Evolutionary conservation across 1,140 invertebrate species (phyloP).

Genomic region (Drosophila navojoa): DNA sequence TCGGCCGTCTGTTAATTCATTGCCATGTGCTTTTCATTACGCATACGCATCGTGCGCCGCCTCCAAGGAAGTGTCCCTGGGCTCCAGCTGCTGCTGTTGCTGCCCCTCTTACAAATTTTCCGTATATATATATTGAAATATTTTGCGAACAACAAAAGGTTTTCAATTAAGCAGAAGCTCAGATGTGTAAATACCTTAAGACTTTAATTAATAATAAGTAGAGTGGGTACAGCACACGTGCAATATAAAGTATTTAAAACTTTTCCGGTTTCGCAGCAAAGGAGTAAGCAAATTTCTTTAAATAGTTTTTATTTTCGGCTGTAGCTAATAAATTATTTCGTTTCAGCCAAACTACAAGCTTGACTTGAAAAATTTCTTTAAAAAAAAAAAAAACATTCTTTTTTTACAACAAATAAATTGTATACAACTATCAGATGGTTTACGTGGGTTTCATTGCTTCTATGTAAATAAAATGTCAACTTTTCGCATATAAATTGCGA

Average conservation of each 20-base stretch:
- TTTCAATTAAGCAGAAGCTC: background rate
- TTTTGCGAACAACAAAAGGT: constrained; percentile 15
- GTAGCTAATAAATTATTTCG: no score
- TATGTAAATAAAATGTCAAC: constrained; percentile 6
- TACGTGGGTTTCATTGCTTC: background rate
- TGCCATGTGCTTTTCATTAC: constrained; percentile 67
- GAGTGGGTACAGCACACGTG: no score
- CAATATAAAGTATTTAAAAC: no score
- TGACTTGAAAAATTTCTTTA: no score
- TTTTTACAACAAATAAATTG: background rate
- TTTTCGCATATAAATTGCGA: constrained; percentile 1
- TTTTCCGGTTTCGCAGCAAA: no score
- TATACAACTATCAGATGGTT: background rate
- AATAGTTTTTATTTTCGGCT: no score
- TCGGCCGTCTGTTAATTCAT: constrained; percentile 71
- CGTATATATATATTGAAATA: constrained; percentile 25
- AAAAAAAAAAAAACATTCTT: background rate
- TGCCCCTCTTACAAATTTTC: background rate
- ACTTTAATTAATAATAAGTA: background rate
- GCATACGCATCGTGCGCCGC: constrained; percentile 39
- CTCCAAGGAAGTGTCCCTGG: background rate
- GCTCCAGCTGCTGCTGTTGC: background rate
- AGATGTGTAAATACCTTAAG: background rate
- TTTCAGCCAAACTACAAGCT: no score
- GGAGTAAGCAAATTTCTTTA: background rate